phyloP scores from a whole-genome alignment of 2,888 invertebrate genomes.

The Eilema depressum region DNA sequence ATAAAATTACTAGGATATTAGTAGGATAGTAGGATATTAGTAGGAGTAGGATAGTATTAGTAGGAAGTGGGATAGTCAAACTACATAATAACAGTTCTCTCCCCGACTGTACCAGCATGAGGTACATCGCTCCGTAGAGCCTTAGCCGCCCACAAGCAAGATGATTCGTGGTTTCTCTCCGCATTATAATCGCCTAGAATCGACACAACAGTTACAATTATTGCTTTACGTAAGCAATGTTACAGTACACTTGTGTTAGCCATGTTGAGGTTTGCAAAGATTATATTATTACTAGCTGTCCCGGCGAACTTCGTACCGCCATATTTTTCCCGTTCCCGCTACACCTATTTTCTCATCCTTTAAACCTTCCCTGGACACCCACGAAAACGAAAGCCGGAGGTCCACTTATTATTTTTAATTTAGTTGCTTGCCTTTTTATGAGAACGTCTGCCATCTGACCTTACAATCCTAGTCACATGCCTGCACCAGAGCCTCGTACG shows the following conservation, averaged over 20 bases:
- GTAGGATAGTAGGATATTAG: no score
- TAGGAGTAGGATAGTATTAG: no score
- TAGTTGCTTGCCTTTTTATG: no score
- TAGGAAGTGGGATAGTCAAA: not conserved
- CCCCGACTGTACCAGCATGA: conserved; percentile 28
- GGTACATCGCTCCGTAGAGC: conserved; percentile 46
- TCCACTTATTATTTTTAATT: not conserved
- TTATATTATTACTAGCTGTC: no score
- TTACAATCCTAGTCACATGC: fast-evolving
- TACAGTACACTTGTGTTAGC: conserved; percentile 6
- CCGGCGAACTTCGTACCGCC: no score
- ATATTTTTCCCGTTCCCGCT: no score
- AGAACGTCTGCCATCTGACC: not conserved
- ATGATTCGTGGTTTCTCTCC: conserved; percentile 66
- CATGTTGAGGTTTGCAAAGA: no score
- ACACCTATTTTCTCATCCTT: no score
- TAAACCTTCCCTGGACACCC: no score
- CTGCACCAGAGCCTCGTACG: not conserved
- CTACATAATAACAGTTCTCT: conserved; percentile 3
- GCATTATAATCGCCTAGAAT: conserved; percentile 59
- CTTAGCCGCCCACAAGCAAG: conserved; percentile 61
- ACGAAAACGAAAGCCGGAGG: no score
- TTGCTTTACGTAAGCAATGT: conserved; percentile 36
- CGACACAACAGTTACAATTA: conserved; percentile 54
- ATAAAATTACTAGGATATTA: no score